A percentile compares a stretch with the other conserved stretches of the same genome.
phyloP scores from a whole-genome alignment of 2,113 vertebrate species.

The Anthoscopus minutus region DNA sequence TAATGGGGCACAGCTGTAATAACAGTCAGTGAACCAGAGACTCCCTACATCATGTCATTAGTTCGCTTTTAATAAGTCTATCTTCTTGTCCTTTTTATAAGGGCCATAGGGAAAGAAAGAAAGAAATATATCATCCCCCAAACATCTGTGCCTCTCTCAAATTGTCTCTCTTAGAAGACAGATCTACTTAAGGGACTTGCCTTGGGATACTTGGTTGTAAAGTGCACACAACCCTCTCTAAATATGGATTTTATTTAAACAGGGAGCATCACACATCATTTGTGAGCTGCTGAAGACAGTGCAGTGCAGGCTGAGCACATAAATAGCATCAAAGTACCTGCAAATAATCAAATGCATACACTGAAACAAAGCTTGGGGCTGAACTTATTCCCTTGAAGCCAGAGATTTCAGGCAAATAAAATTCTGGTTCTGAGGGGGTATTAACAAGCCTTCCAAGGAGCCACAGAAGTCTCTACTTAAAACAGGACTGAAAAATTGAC shows the following conservation, averaged over 20 bases:
- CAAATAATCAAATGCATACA: neutral
- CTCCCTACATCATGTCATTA: constrained; percentile 74
- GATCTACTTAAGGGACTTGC: constrained; percentile 60
- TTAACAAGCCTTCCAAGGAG: neutral
- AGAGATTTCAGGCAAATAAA: neutral
- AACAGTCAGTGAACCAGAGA: constrained; percentile 69
- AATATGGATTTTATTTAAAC: constrained; percentile 55
- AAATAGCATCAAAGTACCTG: neutral
- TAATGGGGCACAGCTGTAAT: constrained; percentile 77
- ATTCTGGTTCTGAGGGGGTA: neutral
- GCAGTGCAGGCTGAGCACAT: neutral
- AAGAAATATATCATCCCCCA: constrained; percentile 69
- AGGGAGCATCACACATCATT: constrained; percentile 28
- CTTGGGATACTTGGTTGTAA: constrained; percentile 12
- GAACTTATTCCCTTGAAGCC: neutral
- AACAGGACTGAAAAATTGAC: neutral
- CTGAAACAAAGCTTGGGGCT: neutral
- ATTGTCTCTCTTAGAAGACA: constrained; percentile 41
- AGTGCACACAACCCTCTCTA: constrained; percentile 34
- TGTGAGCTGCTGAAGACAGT: neutral
- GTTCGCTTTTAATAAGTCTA: constrained; percentile 73
- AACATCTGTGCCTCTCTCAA: constrained; percentile 71
- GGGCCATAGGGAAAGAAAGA: constrained; percentile 69
- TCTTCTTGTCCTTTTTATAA: constrained; percentile 72
- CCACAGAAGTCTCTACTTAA: neutral